phyloP scores from a whole-genome alignment of 1,140 invertebrate species.

The Forficula auricularia region DNA sequence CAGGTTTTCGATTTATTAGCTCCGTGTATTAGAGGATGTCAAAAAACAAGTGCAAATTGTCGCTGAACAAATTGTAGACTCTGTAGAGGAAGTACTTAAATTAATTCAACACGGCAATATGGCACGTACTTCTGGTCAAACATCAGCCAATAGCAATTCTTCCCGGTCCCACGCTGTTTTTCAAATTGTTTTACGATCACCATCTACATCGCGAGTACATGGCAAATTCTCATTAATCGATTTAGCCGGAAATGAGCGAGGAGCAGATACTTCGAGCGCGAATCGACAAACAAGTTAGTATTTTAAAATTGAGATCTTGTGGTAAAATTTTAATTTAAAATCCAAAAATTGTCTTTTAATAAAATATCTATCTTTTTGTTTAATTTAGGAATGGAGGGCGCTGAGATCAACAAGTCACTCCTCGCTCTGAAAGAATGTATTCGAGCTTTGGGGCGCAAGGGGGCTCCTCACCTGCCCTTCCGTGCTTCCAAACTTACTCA shows the following conservation, averaged over 20 bases:
- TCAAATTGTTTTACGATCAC: constrained; percentile 57
- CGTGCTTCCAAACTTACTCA: constrained; percentile 93
- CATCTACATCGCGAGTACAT: constrained; percentile 54
- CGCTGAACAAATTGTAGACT: constrained; percentile 69
- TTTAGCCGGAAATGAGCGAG: constrained; percentile 94
- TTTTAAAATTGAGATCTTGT: no score
- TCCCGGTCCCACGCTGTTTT: constrained; percentile 90
- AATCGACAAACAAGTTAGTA: constrained; percentile 81
- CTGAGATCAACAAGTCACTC: constrained; percentile 96
- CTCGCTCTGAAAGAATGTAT: constrained; percentile 97
- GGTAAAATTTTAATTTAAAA: no score
- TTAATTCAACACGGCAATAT: constrained; percentile 68
- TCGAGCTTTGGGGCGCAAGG: constrained; percentile 81
- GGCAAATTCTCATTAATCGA: constrained; percentile 99
- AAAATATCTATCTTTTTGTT: no score
- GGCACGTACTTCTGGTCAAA: constrained; percentile 74
- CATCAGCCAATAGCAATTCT: constrained; percentile 84
- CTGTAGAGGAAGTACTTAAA: constrained; percentile 74
- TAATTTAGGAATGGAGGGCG: constrained; percentile 86
- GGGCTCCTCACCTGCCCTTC: constrained; percentile 83
- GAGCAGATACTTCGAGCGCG: constrained; percentile 91
- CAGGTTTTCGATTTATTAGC: constrained; percentile 89
- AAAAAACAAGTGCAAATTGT: constrained; percentile 83
- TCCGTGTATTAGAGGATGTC: constrained; percentile 85
- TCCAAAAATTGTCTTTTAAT: no score